Percentiles rank a stretch among this genome's conserved stretches.
phyloP scores from a whole-genome alignment of 2,113 vertebrate species.

The Toxostoma redivivum region DNA sequence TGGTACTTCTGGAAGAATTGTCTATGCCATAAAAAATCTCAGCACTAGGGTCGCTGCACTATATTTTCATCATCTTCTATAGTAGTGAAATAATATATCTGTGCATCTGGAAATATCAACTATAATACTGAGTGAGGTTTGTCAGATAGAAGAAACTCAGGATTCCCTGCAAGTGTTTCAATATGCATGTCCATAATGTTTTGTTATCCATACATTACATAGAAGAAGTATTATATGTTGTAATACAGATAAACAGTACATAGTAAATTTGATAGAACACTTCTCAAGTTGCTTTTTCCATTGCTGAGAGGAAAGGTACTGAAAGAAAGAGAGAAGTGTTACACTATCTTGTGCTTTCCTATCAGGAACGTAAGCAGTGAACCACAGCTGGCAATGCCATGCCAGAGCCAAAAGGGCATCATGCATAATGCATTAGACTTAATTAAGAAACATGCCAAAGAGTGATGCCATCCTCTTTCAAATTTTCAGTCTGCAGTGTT shows the following conservation, averaged over 20 bases:
- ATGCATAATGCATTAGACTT: slow-evolving; percentile 36
- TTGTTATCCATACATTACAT: background rate
- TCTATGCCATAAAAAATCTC: background rate
- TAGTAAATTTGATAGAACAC: background rate
- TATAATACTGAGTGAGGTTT: background rate
- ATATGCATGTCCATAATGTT: background rate
- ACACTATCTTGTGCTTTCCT: background rate
- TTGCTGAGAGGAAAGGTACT: background rate
- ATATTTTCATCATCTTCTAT: background rate
- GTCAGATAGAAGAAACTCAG: background rate
- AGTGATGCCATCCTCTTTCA: slow-evolving; percentile 18
- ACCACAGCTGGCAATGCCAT: slow-evolving; percentile 29
- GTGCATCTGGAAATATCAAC: background rate
- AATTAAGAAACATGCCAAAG: background rate
- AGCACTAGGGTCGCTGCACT: background rate
- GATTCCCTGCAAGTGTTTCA: background rate
- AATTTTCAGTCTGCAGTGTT: background rate
- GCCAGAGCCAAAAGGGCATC: slow-evolving; percentile 7
- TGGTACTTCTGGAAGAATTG: background rate
- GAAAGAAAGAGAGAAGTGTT: background rate
- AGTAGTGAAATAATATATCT: background rate
- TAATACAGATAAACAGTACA: background rate
- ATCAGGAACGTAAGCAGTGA: background rate
- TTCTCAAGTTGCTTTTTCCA: background rate
- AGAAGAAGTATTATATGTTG: background rate